Evolutionary conservation across 1,140 invertebrate genomes (phyloP), one percentile per base, ranked within the genome.

Genomic region (Caerostris extrusa): DNA sequence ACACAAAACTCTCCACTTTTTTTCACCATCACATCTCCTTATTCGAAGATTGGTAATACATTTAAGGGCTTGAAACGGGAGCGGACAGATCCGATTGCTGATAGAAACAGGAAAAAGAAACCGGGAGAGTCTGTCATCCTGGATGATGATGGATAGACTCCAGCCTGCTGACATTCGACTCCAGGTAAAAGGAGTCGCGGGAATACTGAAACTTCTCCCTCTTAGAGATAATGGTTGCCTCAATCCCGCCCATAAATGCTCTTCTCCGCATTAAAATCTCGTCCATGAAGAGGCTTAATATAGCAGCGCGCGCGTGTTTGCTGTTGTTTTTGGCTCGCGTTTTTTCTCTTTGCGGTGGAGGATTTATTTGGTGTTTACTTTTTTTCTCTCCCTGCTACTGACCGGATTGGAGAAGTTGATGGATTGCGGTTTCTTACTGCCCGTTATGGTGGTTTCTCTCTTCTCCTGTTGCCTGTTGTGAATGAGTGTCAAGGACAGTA

Each of bases 231-330:
- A 56, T 83, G 81, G 55, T 83, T 10, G 61, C 69, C 50, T 83
- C 17, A 83, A 56, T 17, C 53, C 81, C 6, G 53, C 55, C 17
- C 56, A 56, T 83, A 57, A 83, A 56, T 83, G 81, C 81, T 55
- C 53, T 82, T 82, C 77, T 71, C 56, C 81, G 55, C 81, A 83
- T 83, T 83, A 83, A n/a, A 71, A 71, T 71, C 69, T 71, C 67
- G 19, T 14, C 17, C 8, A 4, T 14, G 10, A 61, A 61, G 8
- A 61, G 19, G 69, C 69, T 71, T 71, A 71, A 71, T 71, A 71
- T 34, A 19, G 69, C n/a, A 71, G 19, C 67, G 6, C 19, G 67
- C 67, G 67, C 67, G 67, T 8, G 67, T 7, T n/a, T 34, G 69
- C n/a, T n/a, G 7, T 34, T 71, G 17, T 61, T 14, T 61, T 10